A percentile compares a stretch with the other conserved stretches of the same genome.
phyloP scores from a whole-genome alignment of 1,140 invertebrate genomes.

The Achroia grisella region DNA sequence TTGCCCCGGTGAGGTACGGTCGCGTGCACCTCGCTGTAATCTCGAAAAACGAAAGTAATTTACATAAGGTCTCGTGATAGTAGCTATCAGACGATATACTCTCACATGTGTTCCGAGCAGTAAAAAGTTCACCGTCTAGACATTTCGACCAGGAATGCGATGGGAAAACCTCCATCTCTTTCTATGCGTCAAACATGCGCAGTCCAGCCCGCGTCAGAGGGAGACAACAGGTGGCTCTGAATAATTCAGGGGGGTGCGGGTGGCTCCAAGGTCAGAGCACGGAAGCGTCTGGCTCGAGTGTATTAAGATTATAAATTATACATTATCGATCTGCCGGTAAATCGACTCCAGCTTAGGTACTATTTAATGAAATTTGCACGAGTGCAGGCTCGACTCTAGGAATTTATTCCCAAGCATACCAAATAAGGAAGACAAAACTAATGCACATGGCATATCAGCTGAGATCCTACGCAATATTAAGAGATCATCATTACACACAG shows the following conservation, averaged over 20 bases:
- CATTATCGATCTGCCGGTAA: conserved; percentile 37
- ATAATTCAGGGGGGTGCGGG: conserved; percentile 21
- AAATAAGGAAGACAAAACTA: too few species aligned
- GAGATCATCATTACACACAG: too few species aligned
- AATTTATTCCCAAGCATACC: too few species aligned
- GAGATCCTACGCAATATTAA: too few species aligned
- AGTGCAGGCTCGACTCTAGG: too few species aligned
- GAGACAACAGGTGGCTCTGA: conserved; percentile 46
- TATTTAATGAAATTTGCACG: too few species aligned
- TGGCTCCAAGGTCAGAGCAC: conserved; percentile 59
- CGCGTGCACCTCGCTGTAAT: too few species aligned
- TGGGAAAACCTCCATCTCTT: conserved; percentile 42
- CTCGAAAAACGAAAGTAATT: conserved; percentile 6
- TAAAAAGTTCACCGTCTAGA: conserved; percentile 69
- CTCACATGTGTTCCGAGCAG: conserved; percentile 20
- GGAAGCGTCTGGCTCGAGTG: conserved; percentile 59
- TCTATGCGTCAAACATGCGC: conserved; percentile 58
- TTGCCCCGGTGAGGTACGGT: too few species aligned
- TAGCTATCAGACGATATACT: neutral
- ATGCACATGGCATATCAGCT: too few species aligned
- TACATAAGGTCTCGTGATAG: conserved; percentile 4
- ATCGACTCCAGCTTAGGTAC: too few species aligned
- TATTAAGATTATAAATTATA: conserved; percentile 50
- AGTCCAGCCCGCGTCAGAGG: conserved; percentile 19
- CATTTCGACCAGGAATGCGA: conserved; percentile 56